These are phyloP conservation scores for Mallotus villosus DNA, from an alignment of 2,797 vertebrate genomes.

Conservation along the genomic window DNA sequence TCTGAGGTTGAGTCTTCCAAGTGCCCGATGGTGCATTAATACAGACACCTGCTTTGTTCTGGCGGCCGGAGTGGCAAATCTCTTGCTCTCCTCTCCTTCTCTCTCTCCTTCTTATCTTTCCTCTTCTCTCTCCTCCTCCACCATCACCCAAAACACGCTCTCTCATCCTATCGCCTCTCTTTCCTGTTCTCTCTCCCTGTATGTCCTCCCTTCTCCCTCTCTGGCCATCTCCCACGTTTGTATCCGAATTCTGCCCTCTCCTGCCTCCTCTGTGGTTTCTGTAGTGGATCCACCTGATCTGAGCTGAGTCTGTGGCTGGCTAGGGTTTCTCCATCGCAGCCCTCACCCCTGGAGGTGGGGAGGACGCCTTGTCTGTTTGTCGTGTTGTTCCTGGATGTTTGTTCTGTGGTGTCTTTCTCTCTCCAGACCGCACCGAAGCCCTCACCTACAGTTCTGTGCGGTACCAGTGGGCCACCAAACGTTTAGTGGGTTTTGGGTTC, in stretches of 20 bases:
- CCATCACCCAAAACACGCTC: too few relatives aligned
- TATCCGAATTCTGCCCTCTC: too few relatives aligned
- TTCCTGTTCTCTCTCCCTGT: too few relatives aligned
- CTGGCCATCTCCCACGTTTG: too few relatives aligned
- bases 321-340: slow-evolving; percentile 29
- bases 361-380: neutral
- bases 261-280: slow-evolving; percentile 27
- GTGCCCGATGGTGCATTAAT: slow-evolving; percentile 70
- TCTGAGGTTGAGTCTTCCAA: slow-evolving; percentile 64
- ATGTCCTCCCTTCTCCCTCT: too few relatives aligned
- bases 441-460: too few relatives aligned
- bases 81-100: slow-evolving; percentile 31
- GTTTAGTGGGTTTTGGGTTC: slow-evolving; percentile 19
- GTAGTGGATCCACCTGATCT: slow-evolving; percentile 33
- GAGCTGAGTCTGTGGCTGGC: slow-evolving; percentile 17
- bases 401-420: too few relatives aligned
- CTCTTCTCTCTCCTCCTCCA: too few relatives aligned
- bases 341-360: slow-evolving; percentile 32
- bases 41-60: slow-evolving; percentile 74
- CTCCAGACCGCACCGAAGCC: too few relatives aligned
- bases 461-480: too few relatives aligned
- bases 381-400: too few relatives aligned
- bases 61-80: slow-evolving; percentile 55
- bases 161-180: too few relatives aligned
- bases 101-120: slow-evolving; percentile 34